A percentile compares a stretch with the other conserved stretches of the same genome.
phyloP scores from a whole-genome alignment of 2,888 invertebrate species.

The Chaetoderma sp. region DNA sequence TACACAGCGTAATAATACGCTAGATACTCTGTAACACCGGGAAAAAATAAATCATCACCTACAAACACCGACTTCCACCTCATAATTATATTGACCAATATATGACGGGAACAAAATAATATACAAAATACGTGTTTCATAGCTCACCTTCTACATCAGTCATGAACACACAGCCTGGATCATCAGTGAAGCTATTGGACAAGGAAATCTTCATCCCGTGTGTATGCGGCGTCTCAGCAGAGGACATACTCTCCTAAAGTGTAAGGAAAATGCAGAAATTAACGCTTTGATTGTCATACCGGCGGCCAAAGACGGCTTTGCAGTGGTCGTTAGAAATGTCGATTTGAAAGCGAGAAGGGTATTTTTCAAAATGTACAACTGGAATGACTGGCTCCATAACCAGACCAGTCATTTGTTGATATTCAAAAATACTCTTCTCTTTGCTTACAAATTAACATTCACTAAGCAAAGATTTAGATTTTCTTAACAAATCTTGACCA shows the following conservation, averaged over 20 bases:
- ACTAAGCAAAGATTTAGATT: too few relatives aligned
- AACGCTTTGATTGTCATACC: background rate
- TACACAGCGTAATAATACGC: too few relatives aligned
- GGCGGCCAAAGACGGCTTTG: background rate
- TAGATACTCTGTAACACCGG: too few relatives aligned
- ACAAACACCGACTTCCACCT: background rate
- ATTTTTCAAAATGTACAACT: too few relatives aligned
- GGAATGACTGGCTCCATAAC: too few relatives aligned
- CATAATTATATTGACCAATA: background rate
- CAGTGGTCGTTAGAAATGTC: too few relatives aligned
- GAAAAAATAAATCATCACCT: background rate
- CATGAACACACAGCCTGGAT: conserved; percentile 65
- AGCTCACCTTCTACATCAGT: conserved; percentile 50
- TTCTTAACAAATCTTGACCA: too few relatives aligned
- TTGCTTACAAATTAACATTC: too few relatives aligned
- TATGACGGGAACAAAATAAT: background rate
- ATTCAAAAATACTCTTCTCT: too few relatives aligned
- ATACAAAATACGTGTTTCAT: too few relatives aligned
- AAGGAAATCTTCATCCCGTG: conserved; percentile 73
- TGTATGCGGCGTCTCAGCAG: conserved; percentile 80
- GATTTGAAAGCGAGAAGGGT: conserved; percentile 19
- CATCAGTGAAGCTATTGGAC: conserved; percentile 76
- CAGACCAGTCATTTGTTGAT: too few relatives aligned
- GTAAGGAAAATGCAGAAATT: background rate
- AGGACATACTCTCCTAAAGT: conserved; percentile 71